Evolutionary conservation across 1,140 invertebrate genomes (phyloP).

Genomic region (Brachionus koreanus): DNA sequence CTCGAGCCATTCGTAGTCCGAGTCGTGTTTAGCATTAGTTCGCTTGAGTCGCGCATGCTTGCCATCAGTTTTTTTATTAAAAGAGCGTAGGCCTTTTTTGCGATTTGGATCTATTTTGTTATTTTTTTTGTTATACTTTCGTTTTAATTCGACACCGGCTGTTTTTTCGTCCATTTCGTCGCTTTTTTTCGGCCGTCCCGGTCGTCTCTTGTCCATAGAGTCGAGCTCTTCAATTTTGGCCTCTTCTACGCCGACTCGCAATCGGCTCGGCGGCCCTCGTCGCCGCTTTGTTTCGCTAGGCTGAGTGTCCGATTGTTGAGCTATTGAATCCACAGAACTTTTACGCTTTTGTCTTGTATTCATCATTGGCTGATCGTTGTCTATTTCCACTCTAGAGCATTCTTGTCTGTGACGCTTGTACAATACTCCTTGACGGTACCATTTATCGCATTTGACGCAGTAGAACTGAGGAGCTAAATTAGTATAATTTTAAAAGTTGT

Average conservation of each 20-base stretch:
- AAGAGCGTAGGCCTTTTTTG: not conserved
- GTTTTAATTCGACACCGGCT: not conserved
- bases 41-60: not conserved
- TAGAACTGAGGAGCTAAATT: slow-evolving; percentile 13
- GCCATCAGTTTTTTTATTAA: not conserved
- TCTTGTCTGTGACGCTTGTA: slow-evolving; percentile 24
- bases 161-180: not conserved
- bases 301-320: not conserved
- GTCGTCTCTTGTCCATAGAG: not conserved
- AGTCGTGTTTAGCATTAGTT: not conserved
- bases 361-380: not conserved
- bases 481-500: not conserved
- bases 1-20: not conserved
- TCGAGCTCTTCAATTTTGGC: not conserved
- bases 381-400: not conserved
- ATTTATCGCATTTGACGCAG: slow-evolving; percentile 37
- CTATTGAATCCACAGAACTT: not conserved
- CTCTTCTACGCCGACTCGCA: not conserved
- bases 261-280: not conserved
- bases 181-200: not conserved
- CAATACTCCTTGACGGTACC: not conserved
- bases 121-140: not conserved
- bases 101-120: not conserved
- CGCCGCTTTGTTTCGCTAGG: not conserved
- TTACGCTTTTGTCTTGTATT: slow-evolving; percentile 23